Conservation (phyloP, 2,888 invertebrate species). For the Coecobrya sp. region DNA sequence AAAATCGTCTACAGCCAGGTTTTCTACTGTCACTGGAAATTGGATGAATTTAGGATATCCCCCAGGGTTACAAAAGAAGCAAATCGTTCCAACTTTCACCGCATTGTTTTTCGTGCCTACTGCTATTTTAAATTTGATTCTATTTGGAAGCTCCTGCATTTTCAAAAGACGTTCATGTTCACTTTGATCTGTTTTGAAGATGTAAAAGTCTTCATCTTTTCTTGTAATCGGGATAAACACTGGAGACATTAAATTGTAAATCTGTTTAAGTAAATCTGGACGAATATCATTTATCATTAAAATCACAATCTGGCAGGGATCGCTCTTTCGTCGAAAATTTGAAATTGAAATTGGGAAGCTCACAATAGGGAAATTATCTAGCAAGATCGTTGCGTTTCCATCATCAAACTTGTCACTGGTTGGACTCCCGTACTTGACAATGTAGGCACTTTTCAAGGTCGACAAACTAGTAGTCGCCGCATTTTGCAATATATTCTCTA, state of each 20-base stretch:
- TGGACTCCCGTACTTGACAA: background rate
- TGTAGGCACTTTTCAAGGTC: no score
- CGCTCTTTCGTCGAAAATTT: slow-evolving; percentile 64
- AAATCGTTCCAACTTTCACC: slow-evolving; percentile 60
- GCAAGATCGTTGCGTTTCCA: background rate
- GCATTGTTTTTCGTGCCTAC: slow-evolving; percentile 64
- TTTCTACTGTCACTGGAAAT: slow-evolving; percentile 31
- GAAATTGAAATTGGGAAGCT: slow-evolving; percentile 60
- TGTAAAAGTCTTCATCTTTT: no score
- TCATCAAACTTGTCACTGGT: background rate
- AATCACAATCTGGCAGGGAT: slow-evolving; percentile 71
- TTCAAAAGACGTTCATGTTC: slow-evolving; percentile 65
- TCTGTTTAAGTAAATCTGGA: no score
- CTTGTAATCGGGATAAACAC: no score
- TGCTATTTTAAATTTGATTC: slow-evolving; percentile 75
- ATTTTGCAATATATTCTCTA: no score
- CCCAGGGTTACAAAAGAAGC: slow-evolving; percentile 71
- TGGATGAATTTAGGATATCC: slow-evolving; percentile 63
- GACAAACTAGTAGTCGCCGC: no score
- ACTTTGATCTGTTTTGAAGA: slow-evolving; percentile 62
- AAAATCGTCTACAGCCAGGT: slow-evolving; percentile 8
- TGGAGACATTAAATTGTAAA: no score
- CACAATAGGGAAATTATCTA: slow-evolving; percentile 43
- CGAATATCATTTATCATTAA: no score
- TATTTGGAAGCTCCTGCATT: slow-evolving; percentile 69